A percentile compares a stretch with the other conserved stretches of the same genome.
These are phyloP conservation scores for Fopius arisanus DNA, from an alignment of 1,140 invertebrate species.

Conservation along the genomic window DNA sequence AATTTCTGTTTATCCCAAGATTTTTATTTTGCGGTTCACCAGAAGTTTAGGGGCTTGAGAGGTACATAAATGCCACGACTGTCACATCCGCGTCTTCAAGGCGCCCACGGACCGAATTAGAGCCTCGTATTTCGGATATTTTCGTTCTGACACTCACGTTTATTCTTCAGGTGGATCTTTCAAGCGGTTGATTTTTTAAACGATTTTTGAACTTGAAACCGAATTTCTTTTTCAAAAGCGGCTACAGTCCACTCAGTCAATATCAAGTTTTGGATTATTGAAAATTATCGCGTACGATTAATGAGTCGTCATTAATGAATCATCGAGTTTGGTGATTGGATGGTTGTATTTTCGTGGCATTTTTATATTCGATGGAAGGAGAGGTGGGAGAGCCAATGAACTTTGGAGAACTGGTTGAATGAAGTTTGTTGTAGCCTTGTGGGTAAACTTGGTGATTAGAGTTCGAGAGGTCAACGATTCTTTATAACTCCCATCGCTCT, in stretches of 20 bases:
- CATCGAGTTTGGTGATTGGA: no score
- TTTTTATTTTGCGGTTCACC: no score
- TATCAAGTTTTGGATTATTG: no score
- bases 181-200: no score
- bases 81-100: not conserved
- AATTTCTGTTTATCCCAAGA: not conserved
- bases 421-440: not conserved
- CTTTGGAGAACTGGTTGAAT: not conserved
- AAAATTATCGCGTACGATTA: no score
- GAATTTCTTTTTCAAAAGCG: no score
- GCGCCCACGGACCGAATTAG: slow-evolving; percentile 20
- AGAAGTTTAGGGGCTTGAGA: no score
- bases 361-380: not conserved
- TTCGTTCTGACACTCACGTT: slow-evolving; percentile 3
- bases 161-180: no score
- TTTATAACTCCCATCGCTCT: no score
- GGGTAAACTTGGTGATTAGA: not conserved
- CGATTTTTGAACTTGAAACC: no score
- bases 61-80: slow-evolving; percentile 1
- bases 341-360: not conserved
- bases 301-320: no score
- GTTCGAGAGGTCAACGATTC: not conserved
- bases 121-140: slow-evolving; percentile 22
- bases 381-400: not conserved
- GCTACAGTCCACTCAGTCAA: no score